A percentile compares a stretch with the other conserved stretches of the same genome.
Conservation (phyloP, 2,113 vertebrate genomes). For the Hiodon tergisus region DNA sequence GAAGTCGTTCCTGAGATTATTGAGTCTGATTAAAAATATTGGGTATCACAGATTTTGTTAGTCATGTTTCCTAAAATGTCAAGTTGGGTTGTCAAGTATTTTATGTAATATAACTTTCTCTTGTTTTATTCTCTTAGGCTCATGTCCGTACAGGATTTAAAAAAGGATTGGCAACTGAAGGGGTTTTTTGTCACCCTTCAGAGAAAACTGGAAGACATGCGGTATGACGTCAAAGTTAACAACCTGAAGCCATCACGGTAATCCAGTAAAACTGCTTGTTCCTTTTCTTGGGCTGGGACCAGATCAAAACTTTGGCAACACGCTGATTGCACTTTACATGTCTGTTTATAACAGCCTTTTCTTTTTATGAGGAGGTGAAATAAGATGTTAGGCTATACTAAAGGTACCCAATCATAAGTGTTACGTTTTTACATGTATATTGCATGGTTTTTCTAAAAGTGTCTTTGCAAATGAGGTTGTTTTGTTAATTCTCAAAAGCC, state of each 20-base stretch:
- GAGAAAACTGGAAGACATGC: constrained; percentile 33
- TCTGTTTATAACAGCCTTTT: too few species aligned
- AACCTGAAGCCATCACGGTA: constrained; percentile 36
- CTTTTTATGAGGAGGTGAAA: too few species aligned
- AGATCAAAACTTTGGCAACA: too few species aligned
- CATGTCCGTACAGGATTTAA: constrained; percentile 42
- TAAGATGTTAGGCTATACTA: constrained; percentile 25
- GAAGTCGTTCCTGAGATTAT: too few species aligned
- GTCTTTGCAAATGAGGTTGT: constrained; percentile 27
- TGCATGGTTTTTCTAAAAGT: background rate
- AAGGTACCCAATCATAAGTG: constrained; percentile 43
- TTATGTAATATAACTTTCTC: too few species aligned
- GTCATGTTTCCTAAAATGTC: too few species aligned
- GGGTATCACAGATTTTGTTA: too few species aligned
- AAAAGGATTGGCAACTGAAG: constrained; percentile 38
- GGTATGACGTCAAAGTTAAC: constrained; percentile 39
- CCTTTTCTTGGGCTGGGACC: background rate
- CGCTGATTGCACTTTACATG: too few species aligned
- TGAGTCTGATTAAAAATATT: too few species aligned
- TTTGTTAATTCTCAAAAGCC: too few species aligned
- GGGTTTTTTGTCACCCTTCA: constrained; percentile 26
- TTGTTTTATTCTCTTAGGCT: constrained; percentile 29
- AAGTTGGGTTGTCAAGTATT: too few species aligned
- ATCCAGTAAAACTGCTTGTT: background rate
- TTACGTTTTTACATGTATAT: background rate